Conservation (phyloP, 2,113 vertebrate genomes). For the Leuciscus idus region DNA sequence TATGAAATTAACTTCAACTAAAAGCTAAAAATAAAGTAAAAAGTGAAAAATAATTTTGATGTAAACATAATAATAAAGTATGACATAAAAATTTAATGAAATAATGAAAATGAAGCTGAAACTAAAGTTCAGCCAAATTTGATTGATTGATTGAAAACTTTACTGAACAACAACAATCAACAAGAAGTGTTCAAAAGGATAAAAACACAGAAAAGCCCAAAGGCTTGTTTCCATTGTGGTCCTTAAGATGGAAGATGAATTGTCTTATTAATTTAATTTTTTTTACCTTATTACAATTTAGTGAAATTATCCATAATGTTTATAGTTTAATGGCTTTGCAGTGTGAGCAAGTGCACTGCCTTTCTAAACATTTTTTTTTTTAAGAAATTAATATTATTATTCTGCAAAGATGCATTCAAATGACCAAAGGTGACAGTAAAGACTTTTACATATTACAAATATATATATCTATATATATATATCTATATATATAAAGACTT, state of each 20-base stretch:
- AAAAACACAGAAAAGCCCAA: no score
- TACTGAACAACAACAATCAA: no score
- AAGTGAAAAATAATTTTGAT: neutral
- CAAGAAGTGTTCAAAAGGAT: no score
- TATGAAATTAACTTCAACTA: no score
- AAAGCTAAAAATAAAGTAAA: neutral
- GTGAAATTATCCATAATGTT: neutral
- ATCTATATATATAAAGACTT: no score
- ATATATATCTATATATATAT: no score
- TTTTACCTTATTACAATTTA: neutral
- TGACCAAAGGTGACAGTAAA: neutral
- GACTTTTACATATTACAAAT: neutral
- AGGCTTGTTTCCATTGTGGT: no score
- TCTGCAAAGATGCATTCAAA: no score
- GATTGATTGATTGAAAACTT: no score
- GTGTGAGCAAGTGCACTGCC: neutral
- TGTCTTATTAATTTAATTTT: neutral
- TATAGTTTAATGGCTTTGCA: neutral
- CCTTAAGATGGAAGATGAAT: no score
- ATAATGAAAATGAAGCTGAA: neutral
- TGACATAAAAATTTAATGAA: neutral
- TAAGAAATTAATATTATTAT: no score
- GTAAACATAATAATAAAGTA: neutral
- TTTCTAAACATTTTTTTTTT: neutral
- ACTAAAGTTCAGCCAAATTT: neutral